Conservation (phyloP, 2,797 vertebrate genomes). For the Micrastur ruficollis region DNA sequence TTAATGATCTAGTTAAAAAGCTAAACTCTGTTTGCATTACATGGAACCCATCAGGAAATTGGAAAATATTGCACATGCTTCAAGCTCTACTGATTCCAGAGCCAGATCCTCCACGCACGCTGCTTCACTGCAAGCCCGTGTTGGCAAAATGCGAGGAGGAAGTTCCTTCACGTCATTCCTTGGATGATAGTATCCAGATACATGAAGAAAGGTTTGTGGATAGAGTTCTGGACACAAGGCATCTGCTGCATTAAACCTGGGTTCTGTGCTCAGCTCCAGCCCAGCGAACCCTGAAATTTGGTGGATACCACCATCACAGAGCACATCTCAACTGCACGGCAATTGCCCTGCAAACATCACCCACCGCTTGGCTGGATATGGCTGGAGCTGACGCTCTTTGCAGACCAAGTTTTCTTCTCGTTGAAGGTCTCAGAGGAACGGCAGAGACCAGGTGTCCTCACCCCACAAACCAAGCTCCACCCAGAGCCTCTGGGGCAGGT, state of each 20-base stretch:
- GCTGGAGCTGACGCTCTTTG: background rate
- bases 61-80: background rate
- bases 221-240: background rate
- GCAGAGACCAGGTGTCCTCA: background rate
- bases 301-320: background rate
- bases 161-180: background rate
- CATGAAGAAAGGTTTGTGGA: background rate
- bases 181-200: background rate
- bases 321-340: rapidly evolving
- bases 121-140: background rate
- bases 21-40: background rate
- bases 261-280: background rate
- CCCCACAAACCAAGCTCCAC: background rate
- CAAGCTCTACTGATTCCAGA: background rate
- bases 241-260: background rate
- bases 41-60: background rate
- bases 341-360: background rate
- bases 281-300: background rate
- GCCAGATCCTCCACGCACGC: rapidly evolving
- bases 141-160: background rate
- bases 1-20: background rate
- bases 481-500: background rate
- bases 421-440: background rate
- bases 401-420: background rate
- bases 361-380: background rate